These are phyloP conservation scores for Drosophila hamatofila DNA, from an alignment of 2,888 invertebrate species.

Conservation along the genomic window DNA sequence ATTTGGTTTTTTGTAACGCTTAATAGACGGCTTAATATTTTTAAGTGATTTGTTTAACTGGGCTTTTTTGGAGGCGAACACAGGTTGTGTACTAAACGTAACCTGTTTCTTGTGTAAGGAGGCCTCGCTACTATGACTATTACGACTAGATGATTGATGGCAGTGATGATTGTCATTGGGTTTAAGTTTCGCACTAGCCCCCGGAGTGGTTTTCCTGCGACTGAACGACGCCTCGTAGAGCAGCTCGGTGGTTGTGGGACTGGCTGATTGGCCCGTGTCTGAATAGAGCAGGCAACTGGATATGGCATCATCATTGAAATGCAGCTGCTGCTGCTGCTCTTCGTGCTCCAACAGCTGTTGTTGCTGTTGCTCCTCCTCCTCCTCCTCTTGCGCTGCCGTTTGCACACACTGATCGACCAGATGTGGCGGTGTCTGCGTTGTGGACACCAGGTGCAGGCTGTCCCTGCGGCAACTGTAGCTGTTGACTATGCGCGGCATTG, in stretches of 20 bases:
- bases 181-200: slow-evolving; percentile 6
- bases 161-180: slow-evolving; percentile 51
- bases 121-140: slow-evolving; percentile 59
- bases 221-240: slow-evolving; percentile 1
- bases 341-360: background rate
- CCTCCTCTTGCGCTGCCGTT: slow-evolving; percentile 42
- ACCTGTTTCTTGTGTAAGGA: slow-evolving; percentile 66
- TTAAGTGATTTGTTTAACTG: slow-evolving; percentile 6
- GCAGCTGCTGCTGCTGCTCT: background rate
- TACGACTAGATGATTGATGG: slow-evolving; percentile 70
- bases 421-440: slow-evolving; percentile 61
- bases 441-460: slow-evolving; percentile 70
- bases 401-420: slow-evolving; percentile 69
- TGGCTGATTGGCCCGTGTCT: slow-evolving; percentile 11
- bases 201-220: slow-evolving; percentile 7
- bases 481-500: slow-evolving; percentile 70
- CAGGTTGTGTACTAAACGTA: slow-evolving; percentile 58
- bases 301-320: slow-evolving; percentile 31
- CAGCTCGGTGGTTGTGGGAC: slow-evolving; percentile 25
- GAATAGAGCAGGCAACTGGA: slow-evolving; percentile 33
- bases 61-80: slow-evolving; percentile 39
- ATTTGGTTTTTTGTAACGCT: slow-evolving; percentile 30
- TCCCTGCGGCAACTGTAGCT: slow-evolving; percentile 72
- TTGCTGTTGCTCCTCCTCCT: slow-evolving; percentile 18
- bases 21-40: slow-evolving; percentile 60